Percentiles rank a stretch among this genome's conserved stretches.
Conservation (phyloP, 30 jellyfish, hydroid and myxozoan species). For the Aurelia coerulea region DNA sequence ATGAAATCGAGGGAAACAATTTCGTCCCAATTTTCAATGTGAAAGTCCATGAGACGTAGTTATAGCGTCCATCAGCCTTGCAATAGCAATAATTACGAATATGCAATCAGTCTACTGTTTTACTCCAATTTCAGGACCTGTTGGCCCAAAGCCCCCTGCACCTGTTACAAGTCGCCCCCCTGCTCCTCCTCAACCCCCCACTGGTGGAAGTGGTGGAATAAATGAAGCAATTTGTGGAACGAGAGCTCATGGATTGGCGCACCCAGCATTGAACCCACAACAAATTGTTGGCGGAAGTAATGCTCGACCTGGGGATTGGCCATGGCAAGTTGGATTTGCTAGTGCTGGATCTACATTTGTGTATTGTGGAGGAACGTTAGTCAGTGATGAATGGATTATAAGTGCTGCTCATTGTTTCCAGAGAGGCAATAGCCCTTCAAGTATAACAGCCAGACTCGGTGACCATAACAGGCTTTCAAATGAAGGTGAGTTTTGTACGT, state of each 20-base stretch:
- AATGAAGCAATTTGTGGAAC: constrained; percentile 61
- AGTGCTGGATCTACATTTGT: constrained; percentile 36
- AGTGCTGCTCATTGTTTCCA: constrained; percentile 66
- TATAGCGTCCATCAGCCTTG: too few relatives aligned
- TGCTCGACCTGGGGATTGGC: constrained; percentile 72
- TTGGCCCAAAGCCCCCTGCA: background rate
- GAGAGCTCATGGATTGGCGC: constrained; percentile 25
- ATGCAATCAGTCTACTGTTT: too few relatives aligned
- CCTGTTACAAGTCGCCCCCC: constrained; percentile 16
- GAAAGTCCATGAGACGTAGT: too few relatives aligned
- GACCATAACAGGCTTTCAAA: constrained; percentile 41
- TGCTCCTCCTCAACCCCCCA: background rate
- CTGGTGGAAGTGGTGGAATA: constrained; percentile 4
- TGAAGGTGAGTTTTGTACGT: constrained; percentile 58
- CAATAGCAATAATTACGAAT: too few relatives aligned
- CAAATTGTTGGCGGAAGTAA: constrained; percentile 59
- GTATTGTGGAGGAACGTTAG: constrained; percentile 66
- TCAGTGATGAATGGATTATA: constrained; percentile 51
- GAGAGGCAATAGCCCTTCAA: background rate
- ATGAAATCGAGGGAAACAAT: too few relatives aligned
- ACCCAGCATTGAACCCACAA: constrained; percentile 55
- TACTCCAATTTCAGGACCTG: too few relatives aligned
- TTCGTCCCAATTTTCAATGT: too few relatives aligned
- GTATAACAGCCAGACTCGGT: constrained; percentile 55
- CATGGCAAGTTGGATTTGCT: constrained; percentile 74